A percentile compares a stretch with the other conserved stretches of the same genome.
These are phyloP conservation scores for Hippocampus mohnikei DNA, from an alignment of 2,113 vertebrate genomes.

Conservation along the genomic window DNA sequence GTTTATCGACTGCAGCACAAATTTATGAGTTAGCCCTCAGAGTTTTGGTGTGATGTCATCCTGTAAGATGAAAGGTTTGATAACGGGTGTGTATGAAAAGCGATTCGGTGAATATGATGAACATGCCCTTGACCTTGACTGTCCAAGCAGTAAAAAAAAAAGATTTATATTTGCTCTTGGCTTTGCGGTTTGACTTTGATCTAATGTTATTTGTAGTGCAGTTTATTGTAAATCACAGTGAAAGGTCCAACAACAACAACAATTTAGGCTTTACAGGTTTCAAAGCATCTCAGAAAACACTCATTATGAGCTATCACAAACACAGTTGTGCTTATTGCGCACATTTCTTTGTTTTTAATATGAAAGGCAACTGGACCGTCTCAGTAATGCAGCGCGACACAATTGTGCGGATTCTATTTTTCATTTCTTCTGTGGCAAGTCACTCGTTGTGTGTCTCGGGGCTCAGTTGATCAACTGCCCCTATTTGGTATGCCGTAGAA, in stretches of 20 bases:
- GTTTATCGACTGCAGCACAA: not conserved
- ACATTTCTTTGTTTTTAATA: too few species aligned
- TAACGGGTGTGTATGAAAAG: conserved; percentile 1
- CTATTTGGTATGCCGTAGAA: too few species aligned
- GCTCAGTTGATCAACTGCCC: too few species aligned
- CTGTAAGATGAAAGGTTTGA: not conserved
- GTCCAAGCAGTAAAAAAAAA: not conserved
- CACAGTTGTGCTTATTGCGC: too few species aligned
- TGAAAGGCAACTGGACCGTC: too few species aligned
- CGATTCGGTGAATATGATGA: not conserved
- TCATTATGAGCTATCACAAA: too few species aligned
- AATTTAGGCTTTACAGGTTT: not conserved
- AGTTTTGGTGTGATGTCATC: not conserved
- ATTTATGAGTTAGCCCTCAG: not conserved
- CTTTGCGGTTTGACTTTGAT: not conserved
- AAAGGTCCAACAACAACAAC: not conserved
- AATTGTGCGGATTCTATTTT: too few species aligned
- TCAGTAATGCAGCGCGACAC: too few species aligned
- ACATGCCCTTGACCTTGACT: not conserved
- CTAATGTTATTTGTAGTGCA: not conserved
- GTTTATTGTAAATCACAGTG: not conserved
- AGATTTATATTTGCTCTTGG: not conserved
- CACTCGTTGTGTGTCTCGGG: too few species aligned
- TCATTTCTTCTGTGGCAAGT: too few species aligned
- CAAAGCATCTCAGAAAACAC: not conserved